These are phyloP conservation scores for Crotophaga sulcirostris DNA, from an alignment of 2,113 vertebrate genomes.

Conservation along the genomic window DNA sequence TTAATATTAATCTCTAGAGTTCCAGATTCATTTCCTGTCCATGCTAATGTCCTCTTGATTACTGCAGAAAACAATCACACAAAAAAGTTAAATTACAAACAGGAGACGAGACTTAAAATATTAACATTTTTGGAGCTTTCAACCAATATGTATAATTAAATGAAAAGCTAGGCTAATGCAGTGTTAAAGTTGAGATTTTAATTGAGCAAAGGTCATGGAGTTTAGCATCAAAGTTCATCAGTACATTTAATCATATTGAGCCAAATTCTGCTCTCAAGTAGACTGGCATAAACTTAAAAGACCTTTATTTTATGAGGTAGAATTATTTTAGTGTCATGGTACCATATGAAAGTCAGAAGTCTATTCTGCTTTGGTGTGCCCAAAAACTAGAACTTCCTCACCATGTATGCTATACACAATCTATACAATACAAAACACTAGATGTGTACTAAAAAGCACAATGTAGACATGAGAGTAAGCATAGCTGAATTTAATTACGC, in stretches of 20 bases:
- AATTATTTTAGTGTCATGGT: not conserved
- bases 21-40: conserved; percentile 78
- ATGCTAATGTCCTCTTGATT: conserved; percentile 79
- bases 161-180: conserved; percentile 67
- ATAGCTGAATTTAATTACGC: not conserved
- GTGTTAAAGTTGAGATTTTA: conserved; percentile 66
- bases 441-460: not conserved
- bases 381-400: not conserved
- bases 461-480: not conserved
- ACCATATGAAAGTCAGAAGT: not conserved
- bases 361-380: not conserved
- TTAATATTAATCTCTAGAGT: conserved; percentile 81
- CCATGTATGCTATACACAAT: not conserved
- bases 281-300: not conserved
- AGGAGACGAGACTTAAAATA: conserved; percentile 78
- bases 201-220: conserved; percentile 56
- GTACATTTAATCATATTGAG: not conserved
- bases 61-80: conserved; percentile 73
- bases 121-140: conserved; percentile 77
- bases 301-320: not conserved
- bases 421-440: not conserved
- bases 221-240: conserved; percentile 57
- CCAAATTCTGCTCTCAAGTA: not conserved
- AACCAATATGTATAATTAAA: conserved; percentile 76
- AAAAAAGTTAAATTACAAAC: conserved; percentile 74